A percentile compares a stretch with the other conserved stretches of the same genome.
phyloP scores from a whole-genome alignment of 64 coral and sea anemone genomes.

The Catalaphyllia jardinei region DNA sequence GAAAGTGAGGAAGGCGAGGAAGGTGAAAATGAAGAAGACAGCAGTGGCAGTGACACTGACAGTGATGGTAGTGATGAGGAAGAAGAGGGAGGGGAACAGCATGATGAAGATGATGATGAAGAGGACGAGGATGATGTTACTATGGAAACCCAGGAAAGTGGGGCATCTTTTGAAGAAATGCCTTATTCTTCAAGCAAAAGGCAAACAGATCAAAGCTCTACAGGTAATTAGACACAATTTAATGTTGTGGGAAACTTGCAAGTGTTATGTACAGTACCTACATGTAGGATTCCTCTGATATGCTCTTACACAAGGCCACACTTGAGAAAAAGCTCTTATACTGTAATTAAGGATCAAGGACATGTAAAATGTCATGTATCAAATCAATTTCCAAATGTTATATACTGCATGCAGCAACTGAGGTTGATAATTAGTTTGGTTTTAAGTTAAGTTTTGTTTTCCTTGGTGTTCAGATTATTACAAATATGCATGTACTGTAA shows the following conservation, averaged over 20 bases:
- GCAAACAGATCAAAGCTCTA: conserved; percentile 41
- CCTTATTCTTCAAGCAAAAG: conserved; percentile 45
- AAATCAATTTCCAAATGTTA: no score
- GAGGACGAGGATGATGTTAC: conserved; percentile 83
- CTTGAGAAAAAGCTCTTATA: no score
- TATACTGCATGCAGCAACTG: no score
- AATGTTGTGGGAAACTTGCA: neutral
- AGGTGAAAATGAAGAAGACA: conserved; percentile 71
- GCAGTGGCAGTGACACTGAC: conserved; percentile 44
- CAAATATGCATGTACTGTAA: no score
- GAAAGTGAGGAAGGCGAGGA: conserved; percentile 80
- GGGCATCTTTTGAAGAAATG: conserved; percentile 59
- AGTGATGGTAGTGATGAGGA: conserved; percentile 73
- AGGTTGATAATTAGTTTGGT: no score
- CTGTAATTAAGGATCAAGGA: no score
- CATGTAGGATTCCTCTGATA: no score
- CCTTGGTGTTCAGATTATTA: no score
- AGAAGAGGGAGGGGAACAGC: conserved; percentile 52
- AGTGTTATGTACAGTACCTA: no score
- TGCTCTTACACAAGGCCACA: no score
- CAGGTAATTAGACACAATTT: conserved; percentile 31
- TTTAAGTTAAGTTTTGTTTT: no score
- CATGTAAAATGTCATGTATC: no score
- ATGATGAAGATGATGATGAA: conserved; percentile 76
- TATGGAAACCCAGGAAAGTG: conserved; percentile 67